Evolutionary conservation across 2,113 vertebrate genomes (phyloP).

Genomic region (Microtus ochrogaster): DNA sequence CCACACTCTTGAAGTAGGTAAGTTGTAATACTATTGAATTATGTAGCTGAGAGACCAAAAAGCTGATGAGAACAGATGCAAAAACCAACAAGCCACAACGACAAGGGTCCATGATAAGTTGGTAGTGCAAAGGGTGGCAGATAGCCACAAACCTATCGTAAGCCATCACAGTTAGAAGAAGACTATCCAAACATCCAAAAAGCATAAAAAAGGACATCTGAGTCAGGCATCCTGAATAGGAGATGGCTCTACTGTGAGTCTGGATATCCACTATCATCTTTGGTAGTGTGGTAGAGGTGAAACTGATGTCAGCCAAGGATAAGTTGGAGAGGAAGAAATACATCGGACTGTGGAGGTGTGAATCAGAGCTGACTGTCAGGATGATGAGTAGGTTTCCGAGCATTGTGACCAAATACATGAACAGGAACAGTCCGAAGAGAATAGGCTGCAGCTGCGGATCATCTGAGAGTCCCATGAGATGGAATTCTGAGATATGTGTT

Average conservation of each 20-base stretch:
- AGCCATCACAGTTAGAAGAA: constrained; percentile 30
- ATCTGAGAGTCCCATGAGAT: constrained; percentile 36
- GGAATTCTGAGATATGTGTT: not conserved
- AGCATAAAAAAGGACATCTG: constrained; percentile 41
- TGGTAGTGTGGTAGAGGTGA: not conserved
- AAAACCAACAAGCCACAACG: constrained; percentile 12
- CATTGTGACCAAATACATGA: not conserved
- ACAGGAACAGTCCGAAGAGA: not conserved
- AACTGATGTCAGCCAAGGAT: not conserved
- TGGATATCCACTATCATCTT: not conserved
- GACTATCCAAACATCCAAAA: constrained; percentile 38
- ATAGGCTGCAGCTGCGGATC: not conserved
- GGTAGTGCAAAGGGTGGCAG: not conserved
- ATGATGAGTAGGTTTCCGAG: not conserved
- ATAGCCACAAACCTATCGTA: constrained; percentile 51
- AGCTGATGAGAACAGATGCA: not conserved
- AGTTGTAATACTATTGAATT: not conserved
- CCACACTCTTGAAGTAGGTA: not conserved
- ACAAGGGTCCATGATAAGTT: not conserved
- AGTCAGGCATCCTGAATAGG: not conserved
- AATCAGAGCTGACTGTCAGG: not conserved
- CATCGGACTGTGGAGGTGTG: not conserved
- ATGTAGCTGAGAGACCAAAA: not conserved
- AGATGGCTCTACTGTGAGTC: not conserved
- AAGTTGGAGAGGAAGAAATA: not conserved